A percentile compares a stretch with the other conserved stretches of the same genome.
phyloP scores from a whole-genome alignment of 2,797 vertebrate species.

The Scyliorhinus canicula region DNA sequence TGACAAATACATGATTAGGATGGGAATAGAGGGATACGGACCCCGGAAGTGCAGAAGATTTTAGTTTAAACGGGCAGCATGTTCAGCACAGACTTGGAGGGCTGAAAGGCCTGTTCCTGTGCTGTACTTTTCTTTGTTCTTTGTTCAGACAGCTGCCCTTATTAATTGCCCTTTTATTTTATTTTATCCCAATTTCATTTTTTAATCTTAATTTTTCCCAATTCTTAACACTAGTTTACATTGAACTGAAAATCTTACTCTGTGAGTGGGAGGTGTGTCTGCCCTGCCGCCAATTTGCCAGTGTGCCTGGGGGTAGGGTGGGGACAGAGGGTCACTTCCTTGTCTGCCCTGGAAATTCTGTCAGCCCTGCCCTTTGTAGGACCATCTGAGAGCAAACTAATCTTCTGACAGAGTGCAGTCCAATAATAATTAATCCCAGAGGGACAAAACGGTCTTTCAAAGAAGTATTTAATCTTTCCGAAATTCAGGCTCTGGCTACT shows the following conservation, averaged over 20 bases:
- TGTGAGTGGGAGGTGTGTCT: background rate
- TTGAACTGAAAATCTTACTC: background rate
- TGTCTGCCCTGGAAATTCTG: background rate
- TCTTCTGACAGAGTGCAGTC: background rate
- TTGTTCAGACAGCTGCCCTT: too few species aligned
- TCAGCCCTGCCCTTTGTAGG: background rate
- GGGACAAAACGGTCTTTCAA: background rate
- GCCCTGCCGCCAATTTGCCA: background rate
- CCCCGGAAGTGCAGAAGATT: too few species aligned
- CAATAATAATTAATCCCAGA: background rate
- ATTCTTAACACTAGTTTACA: too few species aligned
- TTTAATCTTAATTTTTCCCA: too few species aligned
- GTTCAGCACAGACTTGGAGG: too few species aligned
- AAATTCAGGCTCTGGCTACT: background rate
- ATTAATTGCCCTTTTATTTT: too few species aligned
- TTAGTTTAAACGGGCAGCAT: too few species aligned
- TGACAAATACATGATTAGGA: too few species aligned
- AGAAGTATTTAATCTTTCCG: background rate
- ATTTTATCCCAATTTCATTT: too few species aligned
- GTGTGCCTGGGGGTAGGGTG: background rate
- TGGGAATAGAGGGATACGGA: too few species aligned
- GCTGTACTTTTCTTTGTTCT: too few species aligned
- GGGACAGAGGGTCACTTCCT: background rate
- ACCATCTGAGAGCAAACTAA: background rate
- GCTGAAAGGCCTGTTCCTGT: too few species aligned